These are phyloP conservation scores for Synergus japonicus DNA, from an alignment of 2,888 invertebrate genomes.

Conservation along the genomic window DNA sequence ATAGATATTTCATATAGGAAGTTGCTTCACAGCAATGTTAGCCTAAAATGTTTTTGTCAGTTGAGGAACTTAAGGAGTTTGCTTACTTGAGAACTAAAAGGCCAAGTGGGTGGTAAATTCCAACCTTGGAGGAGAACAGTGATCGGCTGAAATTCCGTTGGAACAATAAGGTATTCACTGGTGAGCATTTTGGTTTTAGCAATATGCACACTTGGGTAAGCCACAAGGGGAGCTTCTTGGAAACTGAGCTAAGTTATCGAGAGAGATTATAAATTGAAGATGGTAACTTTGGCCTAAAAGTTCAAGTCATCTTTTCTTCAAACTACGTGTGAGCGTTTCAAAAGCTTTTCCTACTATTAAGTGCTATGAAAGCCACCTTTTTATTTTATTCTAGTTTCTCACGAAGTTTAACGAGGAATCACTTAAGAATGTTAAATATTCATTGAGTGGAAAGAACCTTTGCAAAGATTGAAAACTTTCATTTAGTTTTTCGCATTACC, in stretches of 20 bases:
- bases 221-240: constrained; percentile 27
- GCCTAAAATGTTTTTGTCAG: background rate
- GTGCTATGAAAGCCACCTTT: background rate
- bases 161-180: constrained; percentile 34
- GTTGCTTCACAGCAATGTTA: background rate
- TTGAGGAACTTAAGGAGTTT: background rate
- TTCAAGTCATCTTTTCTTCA: background rate
- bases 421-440: background rate
- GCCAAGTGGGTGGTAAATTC: background rate
- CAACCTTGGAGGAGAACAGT: background rate
- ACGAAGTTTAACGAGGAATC: background rate
- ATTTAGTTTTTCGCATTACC: constrained; percentile 42
- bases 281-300: background rate
- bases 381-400: background rate
- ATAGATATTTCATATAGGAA: background rate
- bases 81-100: background rate
- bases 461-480: constrained; percentile 43
- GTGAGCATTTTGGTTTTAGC: constrained; percentile 22
- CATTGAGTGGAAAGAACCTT: constrained; percentile 2
- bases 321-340: background rate
- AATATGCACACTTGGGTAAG: constrained; percentile 26
- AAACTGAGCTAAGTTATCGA: constrained; percentile 31
- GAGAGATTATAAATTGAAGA: background rate
- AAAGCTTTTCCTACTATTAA: background rate
- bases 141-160: constrained; percentile 23